Percentiles rank a stretch among this genome's conserved stretches.
Evolutionary conservation across 2,797 vertebrate genomes (phyloP).

Genomic region (Heteromormyrus szaboi): DNA sequence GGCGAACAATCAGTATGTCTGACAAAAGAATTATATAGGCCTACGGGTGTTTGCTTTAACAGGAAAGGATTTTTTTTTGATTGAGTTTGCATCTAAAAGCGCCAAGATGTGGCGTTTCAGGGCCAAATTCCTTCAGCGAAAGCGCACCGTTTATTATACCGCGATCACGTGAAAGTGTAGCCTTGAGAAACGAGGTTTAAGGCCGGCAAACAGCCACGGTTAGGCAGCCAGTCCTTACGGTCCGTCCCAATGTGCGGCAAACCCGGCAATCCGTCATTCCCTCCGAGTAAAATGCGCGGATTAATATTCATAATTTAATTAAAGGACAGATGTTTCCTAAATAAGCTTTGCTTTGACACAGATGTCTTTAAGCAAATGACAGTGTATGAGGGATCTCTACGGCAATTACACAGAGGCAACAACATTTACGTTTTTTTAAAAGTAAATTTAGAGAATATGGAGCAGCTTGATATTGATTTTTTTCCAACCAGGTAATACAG

Average conservation of each 20-base stretch:
- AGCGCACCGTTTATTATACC: not conserved
- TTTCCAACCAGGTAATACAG: not conserved
- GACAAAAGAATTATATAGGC: not conserved
- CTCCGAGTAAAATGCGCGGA: conserved; percentile 15
- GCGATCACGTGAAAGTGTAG: not conserved
- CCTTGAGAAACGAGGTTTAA: not conserved
- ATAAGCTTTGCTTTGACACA: conserved; percentile 21
- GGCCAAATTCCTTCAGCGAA: not conserved
- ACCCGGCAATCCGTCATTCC: conserved; percentile 13
- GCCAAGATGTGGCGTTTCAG: not conserved
- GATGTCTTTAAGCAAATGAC: conserved; percentile 23
- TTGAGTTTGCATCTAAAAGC: not conserved
- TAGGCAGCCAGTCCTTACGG: not conserved
- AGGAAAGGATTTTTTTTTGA: not conserved
- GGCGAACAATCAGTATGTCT: not conserved
- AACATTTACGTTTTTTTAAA: not conserved
- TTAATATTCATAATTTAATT: conserved; percentile 25
- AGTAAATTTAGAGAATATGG: not conserved
- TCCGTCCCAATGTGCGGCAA: not conserved
- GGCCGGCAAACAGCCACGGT: not conserved
- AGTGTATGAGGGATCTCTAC: conserved; percentile 16
- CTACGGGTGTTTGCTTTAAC: not conserved
- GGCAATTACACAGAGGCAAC: conserved; percentile 13
- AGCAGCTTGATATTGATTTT: not conserved
- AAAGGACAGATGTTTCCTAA: conserved; percentile 23